These are phyloP conservation scores for Apodemus sylvaticus DNA, from an alignment of 2,113 vertebrate genomes.

Conservation along the genomic window DNA sequence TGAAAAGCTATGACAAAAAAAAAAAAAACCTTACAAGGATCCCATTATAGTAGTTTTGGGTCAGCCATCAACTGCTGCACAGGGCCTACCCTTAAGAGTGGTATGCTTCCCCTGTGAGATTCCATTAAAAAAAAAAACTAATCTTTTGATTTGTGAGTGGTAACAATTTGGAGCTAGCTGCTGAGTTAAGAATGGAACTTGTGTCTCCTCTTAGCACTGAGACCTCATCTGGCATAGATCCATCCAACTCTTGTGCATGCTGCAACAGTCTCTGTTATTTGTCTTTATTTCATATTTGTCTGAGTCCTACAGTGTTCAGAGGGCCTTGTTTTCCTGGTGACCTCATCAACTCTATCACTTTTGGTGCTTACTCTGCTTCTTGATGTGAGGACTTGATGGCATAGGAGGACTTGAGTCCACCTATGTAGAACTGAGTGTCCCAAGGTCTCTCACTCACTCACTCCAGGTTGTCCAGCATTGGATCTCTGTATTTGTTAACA, in stretches of 20 bases:
- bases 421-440: background rate
- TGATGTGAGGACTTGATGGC: background rate
- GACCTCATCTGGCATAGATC: background rate
- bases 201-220: background rate
- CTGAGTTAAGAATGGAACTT: background rate
- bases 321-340: background rate
- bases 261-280: background rate
- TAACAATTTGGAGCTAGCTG: background rate
- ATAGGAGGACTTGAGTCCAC: no score
- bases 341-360: background rate
- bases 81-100: background rate
- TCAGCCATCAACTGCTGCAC: background rate
- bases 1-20: background rate
- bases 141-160: background rate
- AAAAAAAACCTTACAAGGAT: background rate
- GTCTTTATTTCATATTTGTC: background rate
- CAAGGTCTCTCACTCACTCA: background rate
- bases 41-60: background rate
- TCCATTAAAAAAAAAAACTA: background rate
- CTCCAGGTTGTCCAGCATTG: background rate
- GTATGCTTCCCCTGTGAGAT: background rate
- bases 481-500: background rate
- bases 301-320: background rate
- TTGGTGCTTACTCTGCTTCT: background rate
- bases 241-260: background rate